Percentiles rank a stretch among this genome's conserved stretches.
These are phyloP conservation scores for Acrobeloides nanus DNA, from an alignment of 2,888 invertebrate genomes.

Conservation along the genomic window DNA sequence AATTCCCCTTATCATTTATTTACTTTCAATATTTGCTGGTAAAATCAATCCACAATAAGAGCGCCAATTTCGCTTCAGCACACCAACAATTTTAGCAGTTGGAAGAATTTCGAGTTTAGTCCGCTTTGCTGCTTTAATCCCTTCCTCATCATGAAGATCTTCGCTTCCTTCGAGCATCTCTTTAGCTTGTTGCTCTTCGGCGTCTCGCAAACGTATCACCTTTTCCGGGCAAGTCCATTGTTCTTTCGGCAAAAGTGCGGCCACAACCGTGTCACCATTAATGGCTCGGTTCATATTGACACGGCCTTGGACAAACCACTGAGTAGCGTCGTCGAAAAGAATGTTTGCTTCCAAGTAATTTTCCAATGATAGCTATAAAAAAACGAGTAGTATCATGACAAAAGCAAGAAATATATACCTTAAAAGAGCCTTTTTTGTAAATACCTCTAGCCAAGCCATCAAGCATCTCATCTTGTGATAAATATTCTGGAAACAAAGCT, in stretches of 20 bases:
- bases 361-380: conserved; percentile 70
- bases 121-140: conserved; percentile 3
- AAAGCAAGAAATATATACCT: conserved; percentile 59
- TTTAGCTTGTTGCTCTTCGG: conserved; percentile 23
- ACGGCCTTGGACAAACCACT: conserved; percentile 62
- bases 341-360: conserved; percentile 85
- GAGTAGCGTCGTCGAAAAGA: conserved; percentile 65
- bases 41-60: conserved; percentile 93
- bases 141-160: conserved; percentile 28
- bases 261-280: conserved; percentile 81
- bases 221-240: conserved; percentile 75
- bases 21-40: conserved; percentile 55
- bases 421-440: conserved; percentile 72
- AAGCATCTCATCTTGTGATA: conserved; percentile 70
- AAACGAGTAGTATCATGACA: neutral
- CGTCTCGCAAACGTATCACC: conserved; percentile 24
- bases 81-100: conserved; percentile 80
- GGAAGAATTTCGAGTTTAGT: conserved; percentile 55
- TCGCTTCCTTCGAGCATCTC: conserved; percentile 37
- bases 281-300: conserved; percentile 82
- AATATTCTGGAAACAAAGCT: conserved; percentile 70
- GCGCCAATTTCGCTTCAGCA: conserved; percentile 88
- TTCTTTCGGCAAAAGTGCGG: conserved; percentile 76
- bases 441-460: conserved; percentile 71
- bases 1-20: neutral